These are phyloP conservation scores for Corythaixoides concolor DNA, from an alignment of 2,113 vertebrate genomes.

Conservation along the genomic window DNA sequence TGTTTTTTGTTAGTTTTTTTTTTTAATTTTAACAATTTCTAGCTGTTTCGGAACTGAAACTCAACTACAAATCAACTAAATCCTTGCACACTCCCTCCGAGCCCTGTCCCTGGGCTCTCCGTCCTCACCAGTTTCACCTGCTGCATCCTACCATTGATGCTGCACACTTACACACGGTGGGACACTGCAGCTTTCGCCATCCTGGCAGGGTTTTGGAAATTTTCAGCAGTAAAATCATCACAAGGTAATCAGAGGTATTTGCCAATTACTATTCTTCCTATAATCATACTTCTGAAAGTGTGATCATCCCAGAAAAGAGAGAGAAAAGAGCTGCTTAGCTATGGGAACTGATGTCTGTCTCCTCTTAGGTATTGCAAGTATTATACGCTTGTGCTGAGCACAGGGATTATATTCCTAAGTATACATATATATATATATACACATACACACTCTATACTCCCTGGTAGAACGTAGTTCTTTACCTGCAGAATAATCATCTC, in stretches of 20 bases:
- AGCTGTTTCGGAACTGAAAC: neutral
- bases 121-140: neutral
- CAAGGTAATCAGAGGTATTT: neutral
- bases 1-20: too few relatives aligned
- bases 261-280: neutral
- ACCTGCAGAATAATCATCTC: neutral
- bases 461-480: neutral
- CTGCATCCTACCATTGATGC: neutral
- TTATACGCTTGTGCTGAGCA: neutral
- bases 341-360: neutral
- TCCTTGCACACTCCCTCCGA: neutral
- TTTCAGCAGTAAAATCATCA: neutral
- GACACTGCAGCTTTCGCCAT: neutral
- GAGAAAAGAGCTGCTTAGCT: neutral
- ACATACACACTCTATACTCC: neutral
- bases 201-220: rapidly evolving
- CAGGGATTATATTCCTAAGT: neutral
- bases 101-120: neutral
- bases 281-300: neutral
- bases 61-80: neutral
- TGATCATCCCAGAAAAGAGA: neutral
- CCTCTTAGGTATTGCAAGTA: neutral
- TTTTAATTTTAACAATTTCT: neutral
- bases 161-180: rapidly evolving
- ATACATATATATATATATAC: neutral